phyloP scores from a whole-genome alignment of 2,888 invertebrate species.

The Drosophila lacicola region DNA sequence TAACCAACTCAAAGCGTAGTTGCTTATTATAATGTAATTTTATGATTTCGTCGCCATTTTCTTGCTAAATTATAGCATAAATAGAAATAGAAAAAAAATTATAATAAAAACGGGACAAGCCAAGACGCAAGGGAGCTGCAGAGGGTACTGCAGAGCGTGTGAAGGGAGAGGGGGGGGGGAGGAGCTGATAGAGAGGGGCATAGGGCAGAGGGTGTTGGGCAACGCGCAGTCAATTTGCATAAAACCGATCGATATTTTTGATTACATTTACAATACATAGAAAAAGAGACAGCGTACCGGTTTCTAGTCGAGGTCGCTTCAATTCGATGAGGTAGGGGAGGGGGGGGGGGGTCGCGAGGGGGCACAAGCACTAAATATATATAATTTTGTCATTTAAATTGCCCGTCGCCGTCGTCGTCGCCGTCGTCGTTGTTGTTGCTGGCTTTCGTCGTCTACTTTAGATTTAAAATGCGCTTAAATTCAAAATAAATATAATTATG shows the following conservation, averaged over 20 bases:
- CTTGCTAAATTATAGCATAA: slow-evolving; percentile 81
- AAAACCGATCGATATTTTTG: slow-evolving; percentile 84
- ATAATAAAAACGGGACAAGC: slow-evolving; percentile 63
- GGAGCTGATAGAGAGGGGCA: not conserved
- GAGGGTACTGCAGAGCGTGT: not conserved
- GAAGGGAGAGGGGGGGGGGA: slow-evolving; percentile 7
- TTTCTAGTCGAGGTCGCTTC: slow-evolving; percentile 66
- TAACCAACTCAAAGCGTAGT: slow-evolving; percentile 25
- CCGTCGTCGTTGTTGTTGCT: slow-evolving; percentile 9
- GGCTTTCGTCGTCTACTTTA: slow-evolving; percentile 53
- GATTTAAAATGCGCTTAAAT: slow-evolving; percentile 78
- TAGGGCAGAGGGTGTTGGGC: slow-evolving; percentile 42
- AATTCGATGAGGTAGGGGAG: slow-evolving; percentile 24
- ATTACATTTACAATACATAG: slow-evolving; percentile 78
- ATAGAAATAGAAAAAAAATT: slow-evolving; percentile 73
- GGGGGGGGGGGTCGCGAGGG: not conserved
- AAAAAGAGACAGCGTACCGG: slow-evolving; percentile 67
- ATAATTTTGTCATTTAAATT: slow-evolving; percentile 80
- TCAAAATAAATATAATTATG: slow-evolving; percentile 82
- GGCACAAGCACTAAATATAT: slow-evolving; percentile 70
- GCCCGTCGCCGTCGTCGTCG: slow-evolving; percentile 42
- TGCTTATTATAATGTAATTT: slow-evolving; percentile 78
- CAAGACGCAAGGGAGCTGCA: slow-evolving; percentile 29
- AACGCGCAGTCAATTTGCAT: slow-evolving; percentile 83
- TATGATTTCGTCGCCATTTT: slow-evolving; percentile 79